These are phyloP conservation scores for Anarhynchus alexandrinus DNA, from an alignment of 2,113 vertebrate genomes.

Conservation along the genomic window DNA sequence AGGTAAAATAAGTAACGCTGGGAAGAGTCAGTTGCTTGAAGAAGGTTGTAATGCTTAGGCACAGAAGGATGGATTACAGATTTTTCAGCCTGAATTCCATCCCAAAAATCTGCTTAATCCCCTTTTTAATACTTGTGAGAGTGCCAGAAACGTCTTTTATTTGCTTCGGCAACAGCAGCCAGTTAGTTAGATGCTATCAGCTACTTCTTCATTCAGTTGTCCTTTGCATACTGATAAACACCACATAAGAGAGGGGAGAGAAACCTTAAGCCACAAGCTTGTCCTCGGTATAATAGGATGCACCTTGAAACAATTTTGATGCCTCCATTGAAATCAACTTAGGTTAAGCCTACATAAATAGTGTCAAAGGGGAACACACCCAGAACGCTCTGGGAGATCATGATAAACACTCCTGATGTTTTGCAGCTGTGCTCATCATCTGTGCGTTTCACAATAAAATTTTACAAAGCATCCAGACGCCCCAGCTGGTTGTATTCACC, in stretches of 20 bases:
- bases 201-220: conserved; percentile 51
- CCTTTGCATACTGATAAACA: conserved; percentile 47
- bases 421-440: conserved; percentile 87
- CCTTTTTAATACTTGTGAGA: conserved; percentile 22
- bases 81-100: conserved; percentile 11
- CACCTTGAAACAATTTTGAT: conserved; percentile 70
- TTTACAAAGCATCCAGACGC: conserved; percentile 81
- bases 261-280: conserved; percentile 39
- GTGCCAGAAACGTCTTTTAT: not conserved
- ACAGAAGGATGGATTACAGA: not conserved
- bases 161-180: conserved; percentile 38
- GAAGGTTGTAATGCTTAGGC: not conserved
- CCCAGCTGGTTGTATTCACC: conserved; percentile 83
- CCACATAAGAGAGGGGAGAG: not conserved
- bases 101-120: conserved; percentile 39
- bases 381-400: conserved; percentile 63
- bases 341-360: conserved; percentile 64
- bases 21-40: not conserved
- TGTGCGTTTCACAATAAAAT: conserved; percentile 86
- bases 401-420: conserved; percentile 71
- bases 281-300: not conserved
- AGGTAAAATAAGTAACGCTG: not conserved
- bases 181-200: conserved; percentile 39
- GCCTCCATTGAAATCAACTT: conserved; percentile 66
- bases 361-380: conserved; percentile 66